Percentiles rank a stretch among this genome's conserved stretches.
These are phyloP conservation scores for Perizoma affinitatum DNA, from an alignment of 2,888 invertebrate genomes.

Conservation along the genomic window DNA sequence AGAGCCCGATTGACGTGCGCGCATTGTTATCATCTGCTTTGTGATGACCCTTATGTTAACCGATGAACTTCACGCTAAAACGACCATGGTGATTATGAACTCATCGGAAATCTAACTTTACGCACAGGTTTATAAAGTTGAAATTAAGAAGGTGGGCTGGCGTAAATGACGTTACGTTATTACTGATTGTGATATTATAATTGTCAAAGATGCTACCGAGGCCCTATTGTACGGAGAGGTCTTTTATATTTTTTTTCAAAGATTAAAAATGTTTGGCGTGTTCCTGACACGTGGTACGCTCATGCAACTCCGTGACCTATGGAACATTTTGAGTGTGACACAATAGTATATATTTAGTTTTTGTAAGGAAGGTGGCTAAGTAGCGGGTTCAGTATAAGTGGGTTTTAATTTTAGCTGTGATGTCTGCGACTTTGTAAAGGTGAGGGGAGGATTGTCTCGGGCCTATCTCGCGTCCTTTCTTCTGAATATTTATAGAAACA, in stretches of 20 bases:
- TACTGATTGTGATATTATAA: constrained; percentile 74
- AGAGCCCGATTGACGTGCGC: constrained; percentile 83
- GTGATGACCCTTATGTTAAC: constrained; percentile 83
- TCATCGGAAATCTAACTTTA: constrained; percentile 59
- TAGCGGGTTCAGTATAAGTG: constrained; percentile 82
- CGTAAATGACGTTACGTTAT: constrained; percentile 58
- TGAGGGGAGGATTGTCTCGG: constrained; percentile 79
- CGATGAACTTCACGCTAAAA: constrained; percentile 55
- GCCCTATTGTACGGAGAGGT: constrained; percentile 75
- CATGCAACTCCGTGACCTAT: constrained; percentile 80
- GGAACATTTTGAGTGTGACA: constrained; percentile 81
- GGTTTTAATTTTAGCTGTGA: constrained; percentile 82
- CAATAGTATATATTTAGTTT: constrained; percentile 83
- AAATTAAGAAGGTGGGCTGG: constrained; percentile 37
- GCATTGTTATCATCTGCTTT: constrained; percentile 82
- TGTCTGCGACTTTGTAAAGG: constrained; percentile 70
- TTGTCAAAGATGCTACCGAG: constrained; percentile 84
- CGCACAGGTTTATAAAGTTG: constrained; percentile 57
- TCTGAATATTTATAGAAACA: constrained; percentile 54
- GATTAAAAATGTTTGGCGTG: constrained; percentile 84
- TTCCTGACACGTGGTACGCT: constrained; percentile 81
- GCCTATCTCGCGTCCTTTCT: constrained; percentile 74
- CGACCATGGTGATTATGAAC: constrained; percentile 44
- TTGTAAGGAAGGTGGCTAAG: constrained; percentile 82
- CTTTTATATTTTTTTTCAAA: constrained; percentile 82